Evolutionary conservation across 2,888 invertebrate genomes (phyloP).

Genomic region (Eupelmus urozonus): DNA sequence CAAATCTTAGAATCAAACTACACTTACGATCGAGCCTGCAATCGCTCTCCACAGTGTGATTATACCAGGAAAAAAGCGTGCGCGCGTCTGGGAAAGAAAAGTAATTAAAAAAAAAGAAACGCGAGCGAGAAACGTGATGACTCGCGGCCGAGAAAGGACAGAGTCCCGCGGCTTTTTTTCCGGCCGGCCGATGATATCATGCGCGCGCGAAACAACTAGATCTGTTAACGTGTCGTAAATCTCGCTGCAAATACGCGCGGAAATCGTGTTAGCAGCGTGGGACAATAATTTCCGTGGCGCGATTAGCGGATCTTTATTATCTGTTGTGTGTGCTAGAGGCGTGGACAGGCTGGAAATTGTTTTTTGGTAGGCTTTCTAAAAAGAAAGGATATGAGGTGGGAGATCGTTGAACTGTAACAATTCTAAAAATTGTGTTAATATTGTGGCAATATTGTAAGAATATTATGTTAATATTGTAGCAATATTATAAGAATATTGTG

Average conservation of each 20-base stretch:
- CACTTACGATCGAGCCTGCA: too few relatives aligned
- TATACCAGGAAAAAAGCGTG: too few relatives aligned
- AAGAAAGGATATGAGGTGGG: too few relatives aligned
- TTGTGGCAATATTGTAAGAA: too few relatives aligned
- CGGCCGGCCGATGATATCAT: conserved; percentile 46
- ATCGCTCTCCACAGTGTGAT: too few relatives aligned
- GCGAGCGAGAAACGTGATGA: not conserved
- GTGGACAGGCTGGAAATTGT: too few relatives aligned
- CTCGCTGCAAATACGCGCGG: not conserved
- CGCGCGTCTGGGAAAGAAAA: conserved; percentile 15
- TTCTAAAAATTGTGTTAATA: too few relatives aligned
- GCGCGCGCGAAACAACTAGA: conserved; percentile 35
- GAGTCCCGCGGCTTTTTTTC: conserved; percentile 8
- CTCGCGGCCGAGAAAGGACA: conserved; percentile 42
- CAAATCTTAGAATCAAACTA: too few relatives aligned
- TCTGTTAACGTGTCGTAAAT: conserved; percentile 43
- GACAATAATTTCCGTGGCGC: not conserved
- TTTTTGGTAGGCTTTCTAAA: too few relatives aligned
- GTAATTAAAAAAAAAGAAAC: not conserved
- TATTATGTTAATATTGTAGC: too few relatives aligned
- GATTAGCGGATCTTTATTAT: not conserved
- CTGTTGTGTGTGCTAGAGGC: not conserved
- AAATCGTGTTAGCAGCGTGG: conserved; percentile 2
- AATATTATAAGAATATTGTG: too few relatives aligned
- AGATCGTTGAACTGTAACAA: too few relatives aligned